A percentile compares a stretch with the other conserved stretches of the same genome.
phyloP scores from a whole-genome alignment of 2,113 vertebrate species.

The Puma concolor region DNA sequence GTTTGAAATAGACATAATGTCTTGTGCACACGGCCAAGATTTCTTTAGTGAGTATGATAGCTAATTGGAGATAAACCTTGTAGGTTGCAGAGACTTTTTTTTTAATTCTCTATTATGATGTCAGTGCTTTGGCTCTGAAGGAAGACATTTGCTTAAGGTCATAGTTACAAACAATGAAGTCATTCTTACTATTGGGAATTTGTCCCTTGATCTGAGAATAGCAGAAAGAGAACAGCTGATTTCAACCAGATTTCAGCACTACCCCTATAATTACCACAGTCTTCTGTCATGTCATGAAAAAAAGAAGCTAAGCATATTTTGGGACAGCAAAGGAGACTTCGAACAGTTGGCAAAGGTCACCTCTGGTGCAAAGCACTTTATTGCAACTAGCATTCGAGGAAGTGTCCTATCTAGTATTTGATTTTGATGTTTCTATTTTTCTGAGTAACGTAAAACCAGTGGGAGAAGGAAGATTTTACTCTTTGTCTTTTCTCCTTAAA shows the following conservation, averaged over 20 bases:
- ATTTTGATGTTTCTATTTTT: conserved; percentile 56
- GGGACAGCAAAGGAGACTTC: conserved; percentile 61
- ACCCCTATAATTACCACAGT: neutral
- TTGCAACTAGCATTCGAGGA: conserved; percentile 13
- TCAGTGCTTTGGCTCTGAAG: conserved; percentile 25
- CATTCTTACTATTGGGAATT: conserved; percentile 5
- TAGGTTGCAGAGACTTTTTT: conserved; percentile 52
- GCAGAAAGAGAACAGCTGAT: conserved; percentile 60
- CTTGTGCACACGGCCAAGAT: conserved; percentile 66
- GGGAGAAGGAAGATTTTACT: conserved; percentile 52
- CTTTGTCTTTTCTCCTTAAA: conserved; percentile 69
- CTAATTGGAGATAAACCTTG: conserved; percentile 23
- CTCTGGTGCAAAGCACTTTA: conserved; percentile 53
- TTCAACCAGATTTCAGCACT: conserved; percentile 46
- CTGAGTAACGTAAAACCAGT: conserved; percentile 68
- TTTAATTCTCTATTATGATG: conserved; percentile 12
- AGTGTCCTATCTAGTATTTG: conserved; percentile 38
- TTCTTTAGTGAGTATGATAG: conserved; percentile 54
- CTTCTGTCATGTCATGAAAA: conserved; percentile 22
- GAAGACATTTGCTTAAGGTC: conserved; percentile 63
- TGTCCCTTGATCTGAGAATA: neutral
- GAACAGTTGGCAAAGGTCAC: conserved; percentile 64
- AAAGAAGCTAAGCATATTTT: conserved; percentile 57
- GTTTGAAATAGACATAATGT: conserved; percentile 71
- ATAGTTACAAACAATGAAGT: conserved; percentile 63